Evolutionary conservation across 2,888 invertebrate genomes (phyloP).

Genomic region (Folsomia candida): DNA sequence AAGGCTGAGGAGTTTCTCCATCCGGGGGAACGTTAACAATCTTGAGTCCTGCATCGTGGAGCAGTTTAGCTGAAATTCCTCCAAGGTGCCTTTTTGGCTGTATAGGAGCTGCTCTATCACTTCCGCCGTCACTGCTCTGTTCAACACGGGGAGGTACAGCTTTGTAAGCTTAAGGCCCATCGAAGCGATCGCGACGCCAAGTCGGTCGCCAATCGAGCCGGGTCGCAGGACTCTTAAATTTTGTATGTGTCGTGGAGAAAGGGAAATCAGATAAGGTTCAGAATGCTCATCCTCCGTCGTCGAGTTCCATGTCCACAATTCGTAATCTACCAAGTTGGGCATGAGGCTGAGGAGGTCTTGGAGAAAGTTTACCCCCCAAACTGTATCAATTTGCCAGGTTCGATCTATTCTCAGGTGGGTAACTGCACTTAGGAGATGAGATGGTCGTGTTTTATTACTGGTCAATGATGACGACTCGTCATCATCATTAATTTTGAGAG

Average conservation of each 20-base stretch:
- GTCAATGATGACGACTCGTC: too few relatives aligned
- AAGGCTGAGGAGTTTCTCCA: slow-evolving; percentile 30
- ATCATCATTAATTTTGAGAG: not conserved
- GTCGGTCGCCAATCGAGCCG: slow-evolving; percentile 34
- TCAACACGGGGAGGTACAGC: slow-evolving; percentile 39
- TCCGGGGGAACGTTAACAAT: slow-evolving; percentile 35
- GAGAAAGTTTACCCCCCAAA: slow-evolving; percentile 30
- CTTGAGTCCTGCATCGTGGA: slow-evolving; percentile 35
- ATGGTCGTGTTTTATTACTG: not conserved
- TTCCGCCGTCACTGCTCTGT: slow-evolving; percentile 32
- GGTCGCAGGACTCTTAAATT: slow-evolving; percentile 31
- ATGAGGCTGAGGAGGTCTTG: slow-evolving; percentile 33
- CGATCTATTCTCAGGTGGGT: slow-evolving; percentile 38
- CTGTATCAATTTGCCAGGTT: slow-evolving; percentile 36
- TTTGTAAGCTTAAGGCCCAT: slow-evolving; percentile 34
- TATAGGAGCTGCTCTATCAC: slow-evolving; percentile 31
- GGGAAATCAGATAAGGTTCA: slow-evolving; percentile 32
- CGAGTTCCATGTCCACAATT: slow-evolving; percentile 44
- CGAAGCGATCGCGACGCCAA: slow-evolving; percentile 28
- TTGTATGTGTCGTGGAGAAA: slow-evolving; percentile 19
- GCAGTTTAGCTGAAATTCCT: slow-evolving; percentile 40
- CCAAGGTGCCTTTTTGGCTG: slow-evolving; percentile 27
- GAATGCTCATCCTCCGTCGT: slow-evolving; percentile 40
- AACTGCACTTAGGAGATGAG: slow-evolving; percentile 13
- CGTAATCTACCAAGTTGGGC: slow-evolving; percentile 40